A percentile compares a stretch with the other conserved stretches of the same genome.
These are phyloP conservation scores for Protobothrops mucrosquamatus DNA, from an alignment of 2,113 vertebrate species.

Conservation along the genomic window DNA sequence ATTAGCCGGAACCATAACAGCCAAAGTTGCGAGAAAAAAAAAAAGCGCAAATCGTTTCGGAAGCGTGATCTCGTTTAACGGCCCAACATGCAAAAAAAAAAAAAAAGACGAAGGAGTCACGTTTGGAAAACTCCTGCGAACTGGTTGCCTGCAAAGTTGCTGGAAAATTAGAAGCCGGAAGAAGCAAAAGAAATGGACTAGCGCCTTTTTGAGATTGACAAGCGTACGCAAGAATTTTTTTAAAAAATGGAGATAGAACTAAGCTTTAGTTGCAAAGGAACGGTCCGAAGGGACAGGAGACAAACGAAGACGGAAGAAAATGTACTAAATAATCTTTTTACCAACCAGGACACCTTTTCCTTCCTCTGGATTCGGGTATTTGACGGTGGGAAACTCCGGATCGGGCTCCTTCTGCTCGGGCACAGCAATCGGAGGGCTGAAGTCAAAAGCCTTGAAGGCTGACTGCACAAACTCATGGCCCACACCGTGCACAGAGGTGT, in stretches of 20 bases:
- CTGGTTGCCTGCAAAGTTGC: neutral
- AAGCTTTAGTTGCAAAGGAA: too few relatives aligned
- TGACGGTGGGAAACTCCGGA: conserved; percentile 94
- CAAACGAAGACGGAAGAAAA: too few relatives aligned
- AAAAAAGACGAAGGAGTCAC: neutral
- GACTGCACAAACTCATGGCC: conserved; percentile 90
- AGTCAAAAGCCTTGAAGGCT: conserved; percentile 87
- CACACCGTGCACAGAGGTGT: conserved; percentile 95
- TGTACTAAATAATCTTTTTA: conserved; percentile 40
- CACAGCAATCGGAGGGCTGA: conserved; percentile 88
- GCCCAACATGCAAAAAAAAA: neutral
- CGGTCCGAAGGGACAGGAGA: too few relatives aligned
- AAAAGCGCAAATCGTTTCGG: neutral
- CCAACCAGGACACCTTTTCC: conserved; percentile 89
- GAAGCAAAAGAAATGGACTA: neutral
- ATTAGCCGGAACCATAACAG: too few relatives aligned
- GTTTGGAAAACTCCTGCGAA: neutral
- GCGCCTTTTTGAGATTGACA: neutral
- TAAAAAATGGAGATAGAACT: neutral
- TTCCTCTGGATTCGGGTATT: conserved; percentile 97
- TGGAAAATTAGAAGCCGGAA: neutral
- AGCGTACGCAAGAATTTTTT: neutral
- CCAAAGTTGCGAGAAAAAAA: too few relatives aligned
- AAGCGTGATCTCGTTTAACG: neutral
- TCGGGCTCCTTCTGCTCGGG: conserved; percentile 92